phyloP scores from a whole-genome alignment of 37 sponge, comb jelly and placozoan species.

The Ianthella basta region DNA sequence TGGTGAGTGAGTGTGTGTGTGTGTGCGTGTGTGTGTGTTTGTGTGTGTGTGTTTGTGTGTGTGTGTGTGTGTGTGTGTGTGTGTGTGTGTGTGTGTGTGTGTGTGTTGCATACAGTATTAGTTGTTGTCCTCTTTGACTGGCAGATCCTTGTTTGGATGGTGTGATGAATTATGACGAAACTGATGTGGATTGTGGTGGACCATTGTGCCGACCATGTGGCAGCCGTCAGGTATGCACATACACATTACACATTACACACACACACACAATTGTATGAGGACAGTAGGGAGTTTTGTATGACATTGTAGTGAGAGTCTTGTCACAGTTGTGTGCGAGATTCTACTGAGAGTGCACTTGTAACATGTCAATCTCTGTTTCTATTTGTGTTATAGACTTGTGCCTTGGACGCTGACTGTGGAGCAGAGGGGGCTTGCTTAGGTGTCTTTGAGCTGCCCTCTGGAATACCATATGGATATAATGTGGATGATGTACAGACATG shows the following conservation, averaged over 20 bases:
- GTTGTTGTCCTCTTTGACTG: not conserved
- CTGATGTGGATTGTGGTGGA: slow-evolving; percentile 65
- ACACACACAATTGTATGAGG: no score
- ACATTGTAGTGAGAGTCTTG: not conserved
- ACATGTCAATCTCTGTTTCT: not conserved
- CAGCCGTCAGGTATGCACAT: not conserved
- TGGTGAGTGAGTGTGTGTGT: slow-evolving; percentile 17
- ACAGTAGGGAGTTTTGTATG: no score
- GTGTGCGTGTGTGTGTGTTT: not conserved
- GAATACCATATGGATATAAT: slow-evolving; percentile 26
- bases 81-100: not conserved
- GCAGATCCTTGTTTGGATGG: slow-evolving; percentile 61
- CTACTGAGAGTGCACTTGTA: not conserved
- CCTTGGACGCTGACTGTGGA: slow-evolving; percentile 27
- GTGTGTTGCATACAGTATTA: not conserved
- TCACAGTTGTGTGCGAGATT: not conserved
- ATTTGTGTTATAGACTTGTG: slow-evolving; percentile 22
- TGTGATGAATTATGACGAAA: slow-evolving; percentile 54
- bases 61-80: not conserved
- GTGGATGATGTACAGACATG: slow-evolving; percentile 26
- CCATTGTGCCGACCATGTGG: slow-evolving; percentile 47
- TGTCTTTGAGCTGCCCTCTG: slow-evolving; percentile 14
- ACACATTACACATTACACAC: no score
- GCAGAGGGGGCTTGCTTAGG: slow-evolving; percentile 22
- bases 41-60: not conserved